Percentiles rank a stretch among this genome's conserved stretches.
These are phyloP conservation scores for Drosophila meridionalis DNA, from an alignment of 2,888 invertebrate genomes.

Conservation along the genomic window DNA sequence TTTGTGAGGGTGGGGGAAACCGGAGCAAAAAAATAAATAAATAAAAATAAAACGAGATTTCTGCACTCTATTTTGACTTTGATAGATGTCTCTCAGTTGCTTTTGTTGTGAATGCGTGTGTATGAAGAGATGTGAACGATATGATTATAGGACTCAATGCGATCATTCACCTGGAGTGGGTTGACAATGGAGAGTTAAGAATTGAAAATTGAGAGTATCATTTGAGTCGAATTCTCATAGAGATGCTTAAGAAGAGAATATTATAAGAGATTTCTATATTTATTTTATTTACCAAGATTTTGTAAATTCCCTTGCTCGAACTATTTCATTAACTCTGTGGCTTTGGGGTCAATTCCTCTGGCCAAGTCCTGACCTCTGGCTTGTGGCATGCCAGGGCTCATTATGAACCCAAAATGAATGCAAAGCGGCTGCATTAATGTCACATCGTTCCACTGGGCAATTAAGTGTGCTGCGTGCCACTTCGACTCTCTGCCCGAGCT, in stretches of 20 bases:
- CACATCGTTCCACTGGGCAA: constrained; percentile 52
- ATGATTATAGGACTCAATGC: constrained; percentile 38
- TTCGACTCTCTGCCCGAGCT: constrained; percentile 8
- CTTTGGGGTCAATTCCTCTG: constrained; percentile 17
- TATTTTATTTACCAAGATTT: too few relatives aligned
- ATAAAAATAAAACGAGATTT: constrained; percentile 55
- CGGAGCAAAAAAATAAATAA: not conserved
- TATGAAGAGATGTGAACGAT: constrained; percentile 45
- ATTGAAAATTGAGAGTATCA: not conserved
- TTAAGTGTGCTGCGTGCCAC: constrained; percentile 60
- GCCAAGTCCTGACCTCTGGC: constrained; percentile 42
- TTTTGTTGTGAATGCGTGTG: constrained; percentile 33
- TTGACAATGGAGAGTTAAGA: not conserved
- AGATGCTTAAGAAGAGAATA: not conserved
- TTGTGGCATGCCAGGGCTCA: constrained; percentile 55
- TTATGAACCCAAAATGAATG: constrained; percentile 75
- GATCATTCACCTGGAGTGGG: constrained; percentile 32
- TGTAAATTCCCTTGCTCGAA: not conserved
- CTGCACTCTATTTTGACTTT: constrained; percentile 84
- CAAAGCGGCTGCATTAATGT: constrained; percentile 79
- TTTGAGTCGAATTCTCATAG: not conserved
- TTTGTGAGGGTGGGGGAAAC: not conserved
- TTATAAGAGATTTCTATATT: too few relatives aligned
- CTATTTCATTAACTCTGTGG: constrained; percentile 14
- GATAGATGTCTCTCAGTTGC: constrained; percentile 82